phyloP scores from a whole-genome alignment of 2,797 vertebrate genomes.

The Cossypha dichroa region DNA sequence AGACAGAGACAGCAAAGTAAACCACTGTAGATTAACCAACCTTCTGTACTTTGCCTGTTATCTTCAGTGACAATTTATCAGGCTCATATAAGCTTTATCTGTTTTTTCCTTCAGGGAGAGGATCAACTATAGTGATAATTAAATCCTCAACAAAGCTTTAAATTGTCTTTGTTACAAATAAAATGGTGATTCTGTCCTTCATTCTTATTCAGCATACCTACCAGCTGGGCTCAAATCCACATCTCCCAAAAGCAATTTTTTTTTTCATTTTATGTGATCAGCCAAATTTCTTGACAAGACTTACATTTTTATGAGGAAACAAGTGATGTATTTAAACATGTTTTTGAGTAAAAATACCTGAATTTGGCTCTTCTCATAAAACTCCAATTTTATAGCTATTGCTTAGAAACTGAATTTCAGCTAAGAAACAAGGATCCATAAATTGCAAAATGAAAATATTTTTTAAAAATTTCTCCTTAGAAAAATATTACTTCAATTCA shows the following conservation, averaged over 20 bases:
- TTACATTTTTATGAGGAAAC: not conserved
- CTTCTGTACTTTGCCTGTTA: not conserved
- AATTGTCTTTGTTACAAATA: not conserved
- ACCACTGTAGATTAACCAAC: not conserved
- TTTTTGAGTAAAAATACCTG: not conserved
- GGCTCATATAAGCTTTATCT: not conserved
- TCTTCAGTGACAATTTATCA: not conserved
- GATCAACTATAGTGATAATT: not conserved
- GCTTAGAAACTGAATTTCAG: not conserved
- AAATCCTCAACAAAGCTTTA: not conserved
- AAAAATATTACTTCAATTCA: not conserved
- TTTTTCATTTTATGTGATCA: not conserved
- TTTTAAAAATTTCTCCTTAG: not conserved
- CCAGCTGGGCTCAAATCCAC: not conserved
- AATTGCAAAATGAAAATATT: not conserved
- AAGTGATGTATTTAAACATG: not conserved
- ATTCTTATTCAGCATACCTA: not conserved
- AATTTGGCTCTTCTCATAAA: not conserved
- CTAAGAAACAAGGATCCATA: not conserved
- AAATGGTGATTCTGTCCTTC: not conserved
- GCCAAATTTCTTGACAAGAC: not conserved
- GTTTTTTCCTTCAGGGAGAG: not conserved
- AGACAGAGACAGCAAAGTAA: not conserved
- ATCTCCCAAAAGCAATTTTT: not conserved
- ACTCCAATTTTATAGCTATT: not conserved